Base-by-base conservation (phyloP, 53 echinoderm and acorn worm genomes). In the Luidia sarsii region DNA sequence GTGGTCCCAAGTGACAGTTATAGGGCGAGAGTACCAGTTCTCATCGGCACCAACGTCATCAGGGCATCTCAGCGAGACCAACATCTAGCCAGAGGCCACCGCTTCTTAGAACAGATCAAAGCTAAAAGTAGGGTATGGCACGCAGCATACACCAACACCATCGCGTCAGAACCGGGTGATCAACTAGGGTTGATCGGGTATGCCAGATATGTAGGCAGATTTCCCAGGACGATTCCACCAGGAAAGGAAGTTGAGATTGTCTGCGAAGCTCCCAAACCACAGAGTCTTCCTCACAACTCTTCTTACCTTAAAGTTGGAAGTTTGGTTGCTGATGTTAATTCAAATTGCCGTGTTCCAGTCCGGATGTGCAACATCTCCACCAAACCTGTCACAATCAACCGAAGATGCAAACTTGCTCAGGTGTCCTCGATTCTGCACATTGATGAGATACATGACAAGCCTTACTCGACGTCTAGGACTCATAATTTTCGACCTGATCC, bases 41-140 rank as follows among this genome's bases (percentile, higher is more conserved):
- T 66, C 1, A 35, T 80, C n/a, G 65, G 81, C 18, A 80, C 81
- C 0, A 80, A 80, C 18, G 51, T 86, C 5, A 79, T 80, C 59
- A 41, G 61, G 2, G 33, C 69, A 15, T 45, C 67, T 10, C 39
- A 28, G 16, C 7, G 46, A 11, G 67, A 67, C 77, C 77, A 75
- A 39, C 9, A 25, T n/a, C 9, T 39, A 10, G 32, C 32, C 18
- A 57, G 45, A 59, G 77, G 61, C 23, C 14, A 39, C 15, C 27
- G 59, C 18, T 75, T 50, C 57, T 30, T 75, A 33, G 11, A 54
- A 4, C 20, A 75, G 22, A 39, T 60, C 1, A 39, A 39, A 38
- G 0, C 39, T 1, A 29, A 75, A 11, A 60, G 50, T 43, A 60
- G 2, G 0, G 75, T 50, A 25, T 75, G 75, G 57, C 75, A 60